Conservation (phyloP, 53 echinoderm and acorn worm genomes). For the Echinometra lucunter region DNA sequence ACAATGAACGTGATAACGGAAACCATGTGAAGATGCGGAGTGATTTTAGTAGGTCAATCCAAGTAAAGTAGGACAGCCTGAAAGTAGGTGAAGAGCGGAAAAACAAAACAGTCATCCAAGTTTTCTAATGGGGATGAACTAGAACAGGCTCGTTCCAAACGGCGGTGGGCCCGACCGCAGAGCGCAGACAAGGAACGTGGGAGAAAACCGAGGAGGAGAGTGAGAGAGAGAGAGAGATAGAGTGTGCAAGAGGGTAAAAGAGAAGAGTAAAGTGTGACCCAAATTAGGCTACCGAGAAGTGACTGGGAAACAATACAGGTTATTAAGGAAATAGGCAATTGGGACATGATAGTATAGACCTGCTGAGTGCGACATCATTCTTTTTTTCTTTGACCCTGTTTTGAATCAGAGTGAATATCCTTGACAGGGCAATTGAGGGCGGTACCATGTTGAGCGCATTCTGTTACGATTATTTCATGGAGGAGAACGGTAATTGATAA, state of each 20-base stretch:
- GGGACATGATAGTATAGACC: slow-evolving; percentile 63
- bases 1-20: slow-evolving; percentile 30
- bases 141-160: slow-evolving; percentile 41
- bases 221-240: slow-evolving; percentile 6
- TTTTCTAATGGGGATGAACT: slow-evolving; percentile 56
- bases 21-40: slow-evolving; percentile 19
- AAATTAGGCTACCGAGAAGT: neutral
- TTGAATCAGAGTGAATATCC: slow-evolving; percentile 21
- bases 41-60: slow-evolving; percentile 62
- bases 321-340: slow-evolving; percentile 69
- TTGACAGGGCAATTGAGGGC: slow-evolving; percentile 17
- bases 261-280: slow-evolving; percentile 3
- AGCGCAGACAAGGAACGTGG: slow-evolving; percentile 23
- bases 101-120: slow-evolving; percentile 63
- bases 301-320: slow-evolving; percentile 63
- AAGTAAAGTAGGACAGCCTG: slow-evolving; percentile 21
- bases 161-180: slow-evolving; percentile 54
- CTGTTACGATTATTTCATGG: slow-evolving; percentile 24
- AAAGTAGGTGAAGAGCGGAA: slow-evolving; percentile 64
- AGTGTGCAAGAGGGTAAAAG: neutral
- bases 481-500: neutral
- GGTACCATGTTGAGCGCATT: neutral
- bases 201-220: slow-evolving; percentile 36
- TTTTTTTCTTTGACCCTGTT: slow-evolving; percentile 47
- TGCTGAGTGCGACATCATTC: slow-evolving; percentile 43